Evolutionary conservation across 2,797 vertebrate genomes (phyloP).

Genomic region (Scomberomorus guttatus): DNA sequence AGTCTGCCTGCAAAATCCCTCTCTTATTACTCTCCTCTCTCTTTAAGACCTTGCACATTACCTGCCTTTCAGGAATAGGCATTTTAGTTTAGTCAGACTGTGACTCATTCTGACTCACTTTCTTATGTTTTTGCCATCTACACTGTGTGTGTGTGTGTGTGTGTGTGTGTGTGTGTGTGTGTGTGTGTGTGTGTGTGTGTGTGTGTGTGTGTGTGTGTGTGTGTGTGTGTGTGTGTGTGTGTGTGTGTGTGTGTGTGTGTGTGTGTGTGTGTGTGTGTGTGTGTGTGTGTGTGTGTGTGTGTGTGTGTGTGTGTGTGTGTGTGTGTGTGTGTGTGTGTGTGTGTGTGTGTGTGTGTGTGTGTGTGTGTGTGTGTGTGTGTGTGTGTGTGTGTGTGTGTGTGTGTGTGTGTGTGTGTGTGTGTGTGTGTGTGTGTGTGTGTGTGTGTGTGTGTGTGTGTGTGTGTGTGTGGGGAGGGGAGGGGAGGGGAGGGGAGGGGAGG

Average conservation of each 20-base stretch:
- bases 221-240: background rate
- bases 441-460: background rate
- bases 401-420: background rate
- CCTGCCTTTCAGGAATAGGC: slow-evolving; percentile 52
- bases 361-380: background rate
- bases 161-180: slow-evolving; percentile 3
- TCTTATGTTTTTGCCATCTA: slow-evolving; percentile 2
- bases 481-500: too few species aligned
- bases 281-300: slow-evolving; percentile 2
- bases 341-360: background rate
- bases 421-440: background rate
- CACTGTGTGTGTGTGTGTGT: background rate
- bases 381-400: slow-evolving; percentile 2
- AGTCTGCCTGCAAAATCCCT: slow-evolving; percentile 26
- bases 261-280: background rate
- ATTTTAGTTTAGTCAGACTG: slow-evolving; percentile 51
- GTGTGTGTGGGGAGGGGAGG: too few species aligned
- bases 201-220: too few species aligned
- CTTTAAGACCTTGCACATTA: slow-evolving; percentile 58
- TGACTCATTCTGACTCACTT: slow-evolving; percentile 68
- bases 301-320: background rate
- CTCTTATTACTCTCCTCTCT: slow-evolving; percentile 16
- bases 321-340: background rate
- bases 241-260: background rate
- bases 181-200: background rate